Evolutionary conservation across 1,140 invertebrate species (phyloP).

Genomic region (Mesaphorura yosii): DNA sequence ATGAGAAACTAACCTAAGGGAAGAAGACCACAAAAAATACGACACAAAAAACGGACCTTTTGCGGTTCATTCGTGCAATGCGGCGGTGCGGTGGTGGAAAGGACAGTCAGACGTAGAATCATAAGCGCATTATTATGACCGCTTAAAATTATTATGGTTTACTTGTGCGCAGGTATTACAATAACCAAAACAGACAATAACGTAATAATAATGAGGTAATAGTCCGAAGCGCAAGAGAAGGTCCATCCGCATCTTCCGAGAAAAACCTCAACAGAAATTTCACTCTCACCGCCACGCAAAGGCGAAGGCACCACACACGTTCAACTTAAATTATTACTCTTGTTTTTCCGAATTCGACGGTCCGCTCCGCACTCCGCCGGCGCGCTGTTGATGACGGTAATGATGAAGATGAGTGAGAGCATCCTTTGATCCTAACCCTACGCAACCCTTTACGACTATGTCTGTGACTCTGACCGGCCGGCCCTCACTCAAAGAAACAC

Average conservation of each 20-base stretch:
- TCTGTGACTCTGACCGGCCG: too few relatives aligned
- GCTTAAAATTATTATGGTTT: too few relatives aligned
- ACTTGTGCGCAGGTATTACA: too few relatives aligned
- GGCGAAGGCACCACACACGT: conserved; percentile 24
- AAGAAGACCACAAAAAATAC: conserved; percentile 6
- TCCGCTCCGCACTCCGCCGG: neutral
- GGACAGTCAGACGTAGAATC: too few relatives aligned
- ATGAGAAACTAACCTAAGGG: conserved; percentile 23
- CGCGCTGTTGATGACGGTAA: neutral
- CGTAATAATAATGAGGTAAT: too few relatives aligned
- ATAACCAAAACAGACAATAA: too few relatives aligned
- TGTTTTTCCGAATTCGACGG: neutral
- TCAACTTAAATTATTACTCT: conserved; percentile 2
- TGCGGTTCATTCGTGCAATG: too few relatives aligned
- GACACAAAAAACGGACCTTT: too few relatives aligned
- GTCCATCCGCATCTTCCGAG: conserved; percentile 9
- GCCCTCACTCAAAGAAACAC: too few relatives aligned
- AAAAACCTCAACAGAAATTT: conserved; percentile 24
- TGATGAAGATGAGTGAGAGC: neutral
- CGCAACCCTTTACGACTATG: neutral
- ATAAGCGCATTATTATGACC: too few relatives aligned
- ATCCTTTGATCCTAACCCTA: neutral
- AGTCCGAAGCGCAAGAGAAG: too few relatives aligned
- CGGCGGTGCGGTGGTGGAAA: too few relatives aligned
- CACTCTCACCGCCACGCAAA: conserved; percentile 1